Evolutionary conservation across 2,797 vertebrate genomes (phyloP), one percentile per base, ranked within the genome.

Genomic region (Naso thynnoides): DNA sequence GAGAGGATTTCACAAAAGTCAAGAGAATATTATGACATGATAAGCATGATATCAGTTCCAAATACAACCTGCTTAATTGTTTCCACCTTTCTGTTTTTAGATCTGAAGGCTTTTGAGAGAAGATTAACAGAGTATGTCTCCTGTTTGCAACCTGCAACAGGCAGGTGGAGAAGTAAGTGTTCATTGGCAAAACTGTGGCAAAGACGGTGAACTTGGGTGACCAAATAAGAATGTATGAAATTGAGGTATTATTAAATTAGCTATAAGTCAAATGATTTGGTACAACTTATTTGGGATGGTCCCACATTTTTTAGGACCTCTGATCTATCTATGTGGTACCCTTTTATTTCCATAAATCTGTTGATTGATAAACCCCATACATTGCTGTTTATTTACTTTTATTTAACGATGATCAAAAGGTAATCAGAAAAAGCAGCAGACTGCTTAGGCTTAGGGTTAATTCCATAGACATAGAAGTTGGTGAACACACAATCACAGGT

Each of bases 91-190:
- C 33, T 61, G n/a, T 86, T 85, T n/a, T 57, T 87, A 99, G 98
- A 99, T 93, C 94, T 99, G 73, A 99, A 99, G 93, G 98, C 98
- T 64, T 99, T 99, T 93, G 98, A 99, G 91, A 97, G 98, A 91
- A 96, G 98, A 93, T 89, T 99, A 85, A 99, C 98, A 26, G 98
- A 99, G 84, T 99, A 99, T 83, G 97, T 99, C 62, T 97, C 97
- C 71, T 99, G 98, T 93, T 94, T 99, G 88, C 98, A 99, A 85
- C 98, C 98, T 74, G 97, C 98, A 52, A 99, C 98, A 53, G 98
- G 98, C 89, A 96, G 98, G 77, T 99, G 98, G 98, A 96, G 98
- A 96, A 99, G 98, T 99, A 94, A 97, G 97, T 96, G 4, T 8
- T 33, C 33, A 5, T 27, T 52, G 26, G 45, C 19, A 44, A 41